Evolutionary conservation across 2,888 invertebrate genomes (phyloP), one percentile per base, ranked within the genome.

Genomic region (Neocrepidodera transversa): DNA sequence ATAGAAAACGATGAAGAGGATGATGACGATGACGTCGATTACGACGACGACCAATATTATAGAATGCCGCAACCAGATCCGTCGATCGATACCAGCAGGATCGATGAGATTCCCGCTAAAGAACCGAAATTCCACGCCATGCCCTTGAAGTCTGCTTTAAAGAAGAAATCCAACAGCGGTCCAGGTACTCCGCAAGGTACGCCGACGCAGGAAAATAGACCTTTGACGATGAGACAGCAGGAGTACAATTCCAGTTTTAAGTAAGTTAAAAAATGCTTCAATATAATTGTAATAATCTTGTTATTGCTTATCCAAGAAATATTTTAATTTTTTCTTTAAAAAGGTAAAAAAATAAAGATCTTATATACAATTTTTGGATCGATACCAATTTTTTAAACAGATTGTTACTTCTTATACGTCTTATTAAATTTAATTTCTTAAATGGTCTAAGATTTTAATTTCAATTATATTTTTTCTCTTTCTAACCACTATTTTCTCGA

Each of bases 51-150:
- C 23, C 76, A 79, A 70, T 89, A 90, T 76, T 86, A 86, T 73
- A 82, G 81, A 71, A 82, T 80, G 79, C 82, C 82, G 68, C 87
- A 85, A 70, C 86, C 86, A 35, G 86, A 87, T 76, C 87, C 87
- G 23, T 80, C 83, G 68, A 88, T 89, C 71, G 93, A 94, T 80
- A 93, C 92, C 58, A 88, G 88, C 57, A 86, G 92, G 67, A 89
- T 95, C 63, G 94, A 95, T 80, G 93, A 94, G 82, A 93, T 95
- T 73, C 94, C 93, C 69, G 93, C 95, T 59, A 93, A 94, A 40
- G 66, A 66, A 52, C 66, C 66, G 6, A 89, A 90, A 75, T 91
- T 93, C 81, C 91, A 93, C 82, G 94, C 94, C 68, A 88, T 93
- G 84, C 95, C 95, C 66, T 86, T 94, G 62, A 95, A 95, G 80